phyloP scores from a whole-genome alignment of 2,797 vertebrate genomes.

The Silurus lanzhouensis region DNA sequence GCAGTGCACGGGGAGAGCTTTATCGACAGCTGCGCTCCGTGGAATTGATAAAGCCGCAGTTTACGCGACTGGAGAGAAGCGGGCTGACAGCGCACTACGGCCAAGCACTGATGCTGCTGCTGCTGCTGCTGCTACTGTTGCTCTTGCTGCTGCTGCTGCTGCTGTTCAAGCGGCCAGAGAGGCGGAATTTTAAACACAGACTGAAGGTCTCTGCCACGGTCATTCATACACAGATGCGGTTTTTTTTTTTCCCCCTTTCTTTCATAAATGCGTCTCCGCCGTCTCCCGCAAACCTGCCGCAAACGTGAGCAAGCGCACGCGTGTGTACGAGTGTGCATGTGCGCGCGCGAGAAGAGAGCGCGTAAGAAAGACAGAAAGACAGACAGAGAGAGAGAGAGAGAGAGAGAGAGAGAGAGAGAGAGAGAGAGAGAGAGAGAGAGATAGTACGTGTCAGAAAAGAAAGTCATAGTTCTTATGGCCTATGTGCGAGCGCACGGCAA shows the following conservation, averaged over 20 bases:
- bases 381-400: slow-evolving; percentile 26
- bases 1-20: slow-evolving; percentile 59
- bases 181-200: slow-evolving; percentile 51
- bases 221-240: slow-evolving; percentile 33
- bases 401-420: slow-evolving; percentile 23
- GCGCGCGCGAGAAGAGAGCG: neutral
- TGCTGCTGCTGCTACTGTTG: slow-evolving; percentile 5
- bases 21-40: slow-evolving; percentile 74
- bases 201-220: slow-evolving; percentile 27
- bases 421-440: slow-evolving; percentile 39
- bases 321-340: slow-evolving; percentile 24
- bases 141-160: neutral
- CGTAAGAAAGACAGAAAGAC: slow-evolving; percentile 20
- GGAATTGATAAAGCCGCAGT: slow-evolving; percentile 72
- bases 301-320: slow-evolving; percentile 11
- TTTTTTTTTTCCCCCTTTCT: slow-evolving; percentile 35
- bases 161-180: slow-evolving; percentile 25
- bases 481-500: slow-evolving; percentile 76
- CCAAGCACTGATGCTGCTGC: slow-evolving; percentile 18
- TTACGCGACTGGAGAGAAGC: slow-evolving; percentile 51
- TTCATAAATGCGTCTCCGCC: slow-evolving; percentile 53
- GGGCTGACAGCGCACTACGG: slow-evolving; percentile 47
- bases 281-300: slow-evolving; percentile 11
- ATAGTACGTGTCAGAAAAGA: slow-evolving; percentile 36
- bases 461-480: slow-evolving; percentile 57